Evolutionary conservation across 2,888 invertebrate genomes (phyloP).

Genomic region (Galeruca laticollis): DNA sequence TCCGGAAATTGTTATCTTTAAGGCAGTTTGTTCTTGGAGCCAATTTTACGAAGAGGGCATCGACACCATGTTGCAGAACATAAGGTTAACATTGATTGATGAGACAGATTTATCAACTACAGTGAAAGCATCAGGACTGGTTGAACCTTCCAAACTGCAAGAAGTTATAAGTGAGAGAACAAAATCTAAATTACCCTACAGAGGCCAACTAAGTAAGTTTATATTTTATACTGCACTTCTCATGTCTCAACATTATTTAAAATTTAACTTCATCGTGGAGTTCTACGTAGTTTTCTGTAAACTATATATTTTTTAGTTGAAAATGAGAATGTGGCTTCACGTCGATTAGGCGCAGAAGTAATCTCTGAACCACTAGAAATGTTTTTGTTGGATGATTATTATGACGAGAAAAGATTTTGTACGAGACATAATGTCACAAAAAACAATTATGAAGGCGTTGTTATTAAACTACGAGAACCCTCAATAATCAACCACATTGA

Average conservation of each 20-base stretch:
- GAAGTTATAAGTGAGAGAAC: conserved; percentile 94
- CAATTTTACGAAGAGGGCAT: conserved; percentile 75
- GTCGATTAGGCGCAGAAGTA: conserved; percentile 85
- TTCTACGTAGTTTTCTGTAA: not conserved
- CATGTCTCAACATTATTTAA: conserved; percentile 7
- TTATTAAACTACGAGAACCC: conserved; percentile 84
- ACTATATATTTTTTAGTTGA: conserved; percentile 70
- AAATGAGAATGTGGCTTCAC: conserved; percentile 92
- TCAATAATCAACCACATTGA: conserved; percentile 94
- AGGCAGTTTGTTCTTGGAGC: conserved; percentile 89
- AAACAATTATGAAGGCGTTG: conserved; percentile 80
- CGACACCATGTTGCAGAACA: conserved; percentile 69
- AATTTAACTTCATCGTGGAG: too few species aligned
- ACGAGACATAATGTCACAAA: conserved; percentile 67
- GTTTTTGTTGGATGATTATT: conserved; percentile 91
- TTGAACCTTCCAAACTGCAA: conserved; percentile 89
- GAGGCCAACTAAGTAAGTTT: conserved; percentile 81
- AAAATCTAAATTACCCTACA: conserved; percentile 82
- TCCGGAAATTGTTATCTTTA: conserved; percentile 94
- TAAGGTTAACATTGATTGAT: conserved; percentile 89
- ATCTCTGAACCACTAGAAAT: conserved; percentile 90
- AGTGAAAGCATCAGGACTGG: conserved; percentile 88
- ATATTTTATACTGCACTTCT: not conserved
- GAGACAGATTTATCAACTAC: conserved; percentile 88
- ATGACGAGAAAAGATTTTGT: conserved; percentile 86